phyloP scores from a whole-genome alignment of 2,888 invertebrate genomes.

The Patella caerulea region DNA sequence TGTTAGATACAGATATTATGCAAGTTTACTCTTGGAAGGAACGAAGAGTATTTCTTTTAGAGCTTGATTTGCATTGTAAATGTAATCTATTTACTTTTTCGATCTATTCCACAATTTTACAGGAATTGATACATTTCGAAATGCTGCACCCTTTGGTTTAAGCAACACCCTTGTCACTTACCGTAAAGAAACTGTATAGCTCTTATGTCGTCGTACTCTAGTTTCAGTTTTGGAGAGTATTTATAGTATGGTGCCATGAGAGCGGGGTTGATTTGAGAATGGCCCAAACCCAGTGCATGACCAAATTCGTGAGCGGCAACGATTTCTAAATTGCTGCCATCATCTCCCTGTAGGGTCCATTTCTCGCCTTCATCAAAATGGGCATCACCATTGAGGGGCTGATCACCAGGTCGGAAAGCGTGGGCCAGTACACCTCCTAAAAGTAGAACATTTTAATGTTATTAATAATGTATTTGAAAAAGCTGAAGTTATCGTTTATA shows the following conservation, averaged over 20 bases:
- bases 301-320: conserved; percentile 71
- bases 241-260: conserved; percentile 68
- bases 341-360: conserved; percentile 57
- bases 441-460: not conserved
- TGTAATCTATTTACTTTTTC: too few relatives aligned
- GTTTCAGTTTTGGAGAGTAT: conserved; percentile 48
- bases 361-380: conserved; percentile 69
- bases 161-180: conserved; percentile 23
- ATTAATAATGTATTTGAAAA: not conserved
- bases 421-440: conserved; percentile 62
- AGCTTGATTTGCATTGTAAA: too few relatives aligned
- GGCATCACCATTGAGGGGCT: conserved; percentile 54
- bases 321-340: conserved; percentile 51
- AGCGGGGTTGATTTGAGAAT: conserved; percentile 56
- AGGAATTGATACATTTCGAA: too few relatives aligned
- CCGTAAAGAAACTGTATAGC: conserved; percentile 66
- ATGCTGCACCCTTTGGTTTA: too few relatives aligned
- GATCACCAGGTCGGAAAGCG: conserved; percentile 63
- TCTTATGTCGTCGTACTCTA: conserved; percentile 61
- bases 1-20: not conserved
- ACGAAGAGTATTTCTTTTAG: not conserved
- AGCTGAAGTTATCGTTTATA: too few relatives aligned
- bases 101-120: too few relatives aligned
- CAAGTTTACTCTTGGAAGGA: not conserved
- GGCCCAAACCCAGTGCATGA: conserved; percentile 68